Conservation (phyloP, 2,113 vertebrate genomes). For the Vidua chalybeata region DNA sequence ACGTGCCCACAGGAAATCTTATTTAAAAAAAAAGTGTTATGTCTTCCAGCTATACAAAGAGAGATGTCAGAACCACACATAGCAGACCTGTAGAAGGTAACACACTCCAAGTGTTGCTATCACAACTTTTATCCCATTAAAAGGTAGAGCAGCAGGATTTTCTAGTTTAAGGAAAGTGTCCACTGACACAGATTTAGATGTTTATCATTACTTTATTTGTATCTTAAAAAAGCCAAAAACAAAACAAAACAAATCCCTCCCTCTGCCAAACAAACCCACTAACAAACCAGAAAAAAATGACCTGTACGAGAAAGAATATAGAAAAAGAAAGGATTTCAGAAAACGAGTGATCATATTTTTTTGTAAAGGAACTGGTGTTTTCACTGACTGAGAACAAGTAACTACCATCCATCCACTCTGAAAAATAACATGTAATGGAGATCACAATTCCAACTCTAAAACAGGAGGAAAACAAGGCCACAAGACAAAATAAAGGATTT, state of each 20-base stretch:
- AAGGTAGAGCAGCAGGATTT: not conserved
- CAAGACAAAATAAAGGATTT: not conserved
- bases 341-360: not conserved
- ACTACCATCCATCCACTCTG: not conserved
- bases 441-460: not conserved
- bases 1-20: not conserved
- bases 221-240: not conserved
- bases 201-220: not conserved
- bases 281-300: not conserved
- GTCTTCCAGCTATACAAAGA: not conserved
- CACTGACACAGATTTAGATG: not conserved
- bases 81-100: not conserved
- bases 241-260: not conserved
- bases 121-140: constrained; percentile 22
- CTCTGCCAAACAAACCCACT: not conserved
- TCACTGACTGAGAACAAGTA: not conserved
- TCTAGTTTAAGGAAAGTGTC: not conserved
- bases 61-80: not conserved
- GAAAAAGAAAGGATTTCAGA: not conserved
- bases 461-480: not conserved
- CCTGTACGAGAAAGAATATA: not conserved
- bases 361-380: not conserved
- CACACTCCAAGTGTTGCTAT: not conserved
- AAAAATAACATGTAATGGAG: not conserved
- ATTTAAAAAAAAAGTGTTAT: not conserved